Conservation (phyloP, 2,113 vertebrate species). For the Herpetotheres cachinnans region DNA sequence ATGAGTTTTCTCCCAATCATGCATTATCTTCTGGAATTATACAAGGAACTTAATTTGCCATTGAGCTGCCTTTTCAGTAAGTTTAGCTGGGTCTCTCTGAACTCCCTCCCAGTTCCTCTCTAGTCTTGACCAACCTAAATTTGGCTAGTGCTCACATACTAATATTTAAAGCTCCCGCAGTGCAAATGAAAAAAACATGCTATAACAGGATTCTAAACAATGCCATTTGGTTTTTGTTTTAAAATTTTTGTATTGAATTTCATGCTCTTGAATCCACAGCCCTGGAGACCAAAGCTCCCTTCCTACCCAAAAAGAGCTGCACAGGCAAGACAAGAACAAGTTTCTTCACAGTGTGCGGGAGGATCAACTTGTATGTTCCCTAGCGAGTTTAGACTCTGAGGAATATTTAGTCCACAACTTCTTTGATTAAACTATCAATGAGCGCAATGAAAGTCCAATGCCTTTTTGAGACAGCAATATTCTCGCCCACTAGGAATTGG, state of each 20-base stretch:
- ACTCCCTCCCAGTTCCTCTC: neutral
- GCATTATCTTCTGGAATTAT: neutral
- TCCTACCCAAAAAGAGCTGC: neutral
- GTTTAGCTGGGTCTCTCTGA: neutral
- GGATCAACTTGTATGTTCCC: neutral
- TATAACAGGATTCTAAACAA: slow-evolving; percentile 44
- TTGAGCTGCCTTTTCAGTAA: neutral
- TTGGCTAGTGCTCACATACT: neutral
- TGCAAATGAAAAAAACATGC: slow-evolving; percentile 48
- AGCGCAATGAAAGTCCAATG: neutral
- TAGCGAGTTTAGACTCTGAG: neutral
- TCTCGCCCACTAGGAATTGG: neutral
- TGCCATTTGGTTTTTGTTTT: slow-evolving; percentile 15
- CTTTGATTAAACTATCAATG: slow-evolving; percentile 2
- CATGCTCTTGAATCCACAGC: slow-evolving; percentile 22
- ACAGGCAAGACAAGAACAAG: neutral
- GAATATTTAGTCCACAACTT: neutral
- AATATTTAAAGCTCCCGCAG: neutral
- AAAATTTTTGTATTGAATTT: slow-evolving; percentile 26
- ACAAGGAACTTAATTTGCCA: neutral
- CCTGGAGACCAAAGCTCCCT: neutral
- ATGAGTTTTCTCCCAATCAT: neutral
- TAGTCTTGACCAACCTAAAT: slow-evolving; percentile 9
- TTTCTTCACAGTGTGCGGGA: neutral
- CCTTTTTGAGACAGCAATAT: neutral